Percentiles rank a stretch among this genome's conserved stretches.
Evolutionary conservation across 2,113 vertebrate genomes (phyloP).

Genomic region (Jaculus jaculus): DNA sequence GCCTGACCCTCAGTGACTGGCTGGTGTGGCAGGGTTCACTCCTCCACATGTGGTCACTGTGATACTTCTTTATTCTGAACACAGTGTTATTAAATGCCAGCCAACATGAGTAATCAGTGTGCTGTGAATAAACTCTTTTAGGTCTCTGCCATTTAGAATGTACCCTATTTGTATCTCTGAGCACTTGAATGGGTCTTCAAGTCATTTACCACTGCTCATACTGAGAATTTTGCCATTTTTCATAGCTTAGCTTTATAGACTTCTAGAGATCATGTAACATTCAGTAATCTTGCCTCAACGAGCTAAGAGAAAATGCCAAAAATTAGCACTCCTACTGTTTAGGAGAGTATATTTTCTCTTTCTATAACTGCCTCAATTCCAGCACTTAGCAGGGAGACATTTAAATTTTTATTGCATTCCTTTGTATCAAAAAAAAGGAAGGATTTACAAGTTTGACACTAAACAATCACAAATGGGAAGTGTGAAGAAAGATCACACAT

Average conservation of each 20-base stretch:
- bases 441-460: conserved; percentile 65
- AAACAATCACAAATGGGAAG: conserved; percentile 71
- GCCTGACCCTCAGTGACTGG: not conserved
- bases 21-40: not conserved
- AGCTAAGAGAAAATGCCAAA: conserved; percentile 77
- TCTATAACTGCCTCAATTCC: conserved; percentile 72
- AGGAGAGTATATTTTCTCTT: conserved; percentile 69
- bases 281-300: conserved; percentile 64
- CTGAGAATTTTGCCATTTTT: conserved; percentile 69
- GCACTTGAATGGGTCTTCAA: conserved; percentile 53
- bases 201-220: conserved; percentile 57
- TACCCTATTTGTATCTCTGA: conserved; percentile 47
- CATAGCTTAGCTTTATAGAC: conserved; percentile 61
- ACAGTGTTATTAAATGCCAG: conserved; percentile 7
- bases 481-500: conserved; percentile 62
- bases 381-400: conserved; percentile 79
- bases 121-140: conserved; percentile 56
- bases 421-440: conserved; percentile 62
- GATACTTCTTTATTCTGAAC: not conserved
- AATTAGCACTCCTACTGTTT: conserved; percentile 75
- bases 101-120: conserved; percentile 19
- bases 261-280: conserved; percentile 66
- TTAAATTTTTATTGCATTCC: conserved; percentile 81
- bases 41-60: not conserved
- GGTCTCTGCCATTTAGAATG: conserved; percentile 50